Percentiles rank a stretch among this genome's conserved stretches.
These are phyloP conservation scores for Polymixis flavicincta DNA, from an alignment of 2,888 invertebrate species.

Conservation along the genomic window DNA sequence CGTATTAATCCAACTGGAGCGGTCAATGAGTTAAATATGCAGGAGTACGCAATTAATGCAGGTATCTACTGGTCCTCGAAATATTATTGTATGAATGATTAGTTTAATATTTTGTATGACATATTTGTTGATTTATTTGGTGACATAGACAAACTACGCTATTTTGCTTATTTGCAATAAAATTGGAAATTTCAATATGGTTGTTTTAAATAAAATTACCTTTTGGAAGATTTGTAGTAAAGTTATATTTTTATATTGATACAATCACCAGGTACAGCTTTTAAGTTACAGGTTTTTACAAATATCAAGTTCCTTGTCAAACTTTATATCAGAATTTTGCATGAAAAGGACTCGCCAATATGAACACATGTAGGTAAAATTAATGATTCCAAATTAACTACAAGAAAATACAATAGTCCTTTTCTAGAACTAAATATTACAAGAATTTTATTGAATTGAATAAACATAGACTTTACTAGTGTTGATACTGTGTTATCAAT, in stretches of 20 bases:
- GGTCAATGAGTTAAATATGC: not conserved
- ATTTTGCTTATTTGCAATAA: constrained; percentile 85
- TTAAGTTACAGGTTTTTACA: constrained; percentile 87
- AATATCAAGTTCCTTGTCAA: constrained; percentile 83
- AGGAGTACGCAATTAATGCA: constrained; percentile 19
- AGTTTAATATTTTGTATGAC: constrained; percentile 70
- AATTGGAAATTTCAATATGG: constrained; percentile 65
- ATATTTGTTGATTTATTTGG: constrained; percentile 71
- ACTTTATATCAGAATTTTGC: constrained; percentile 77
- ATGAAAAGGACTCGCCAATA: constrained; percentile 77
- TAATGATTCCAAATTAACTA: constrained; percentile 76
- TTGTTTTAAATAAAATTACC: constrained; percentile 77
- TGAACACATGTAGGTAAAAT: constrained; percentile 77
- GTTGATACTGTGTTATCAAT: constrained; percentile 67
- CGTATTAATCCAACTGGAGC: not conserved
- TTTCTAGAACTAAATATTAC: constrained; percentile 75
- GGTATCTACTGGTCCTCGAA: constrained; percentile 34
- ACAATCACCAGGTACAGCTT: constrained; percentile 90
- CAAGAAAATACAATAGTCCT: constrained; percentile 76
- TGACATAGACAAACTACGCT: constrained; percentile 56
- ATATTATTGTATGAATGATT: constrained; percentile 56
- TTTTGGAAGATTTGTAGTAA: constrained; percentile 89
- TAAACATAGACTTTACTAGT: constrained; percentile 73
- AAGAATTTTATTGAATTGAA: constrained; percentile 77
- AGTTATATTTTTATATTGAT: constrained; percentile 90